phyloP scores from a whole-genome alignment of 2,113 vertebrate genomes.

The Ceuthmochares aereus region DNA sequence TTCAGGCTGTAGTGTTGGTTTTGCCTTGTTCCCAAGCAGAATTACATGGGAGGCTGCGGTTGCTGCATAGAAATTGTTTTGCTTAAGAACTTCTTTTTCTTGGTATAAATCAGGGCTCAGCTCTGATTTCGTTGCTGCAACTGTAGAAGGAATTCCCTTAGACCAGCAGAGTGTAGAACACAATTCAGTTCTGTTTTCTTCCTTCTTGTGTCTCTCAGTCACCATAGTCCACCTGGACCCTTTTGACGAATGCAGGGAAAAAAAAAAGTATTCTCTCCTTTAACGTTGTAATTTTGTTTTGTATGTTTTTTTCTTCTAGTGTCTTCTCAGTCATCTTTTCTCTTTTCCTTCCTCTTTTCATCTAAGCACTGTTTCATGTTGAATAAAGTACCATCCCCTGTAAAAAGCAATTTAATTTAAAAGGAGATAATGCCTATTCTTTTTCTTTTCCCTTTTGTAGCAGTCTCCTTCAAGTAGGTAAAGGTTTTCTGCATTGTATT shows the following conservation, averaged over 20 bases:
- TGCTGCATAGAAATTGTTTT: not conserved
- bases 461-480: not conserved
- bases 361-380: not conserved
- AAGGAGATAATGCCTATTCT: not conserved
- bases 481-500: conserved; percentile 7
- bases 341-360: not conserved
- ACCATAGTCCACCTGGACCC: too few relatives aligned
- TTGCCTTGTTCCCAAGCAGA: not conserved
- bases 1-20: not conserved
- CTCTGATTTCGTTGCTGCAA: not conserved
- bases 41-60: not conserved
- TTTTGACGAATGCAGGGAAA: not conserved
- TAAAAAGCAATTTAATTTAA: not conserved
- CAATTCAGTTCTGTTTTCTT: not conserved
- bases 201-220: not conserved
- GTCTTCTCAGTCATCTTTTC: not conserved
- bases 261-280: not conserved
- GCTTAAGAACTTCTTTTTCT: conserved; percentile 18
- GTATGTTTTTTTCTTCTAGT: not conserved
- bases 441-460: not conserved
- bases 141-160: not conserved
- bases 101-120: not conserved
- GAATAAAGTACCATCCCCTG: not conserved
- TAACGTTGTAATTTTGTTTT: not conserved
- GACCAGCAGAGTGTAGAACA: not conserved